phyloP scores from a whole-genome alignment of 2,113 vertebrate species.

The Neodontobutis hainanensis region DNA sequence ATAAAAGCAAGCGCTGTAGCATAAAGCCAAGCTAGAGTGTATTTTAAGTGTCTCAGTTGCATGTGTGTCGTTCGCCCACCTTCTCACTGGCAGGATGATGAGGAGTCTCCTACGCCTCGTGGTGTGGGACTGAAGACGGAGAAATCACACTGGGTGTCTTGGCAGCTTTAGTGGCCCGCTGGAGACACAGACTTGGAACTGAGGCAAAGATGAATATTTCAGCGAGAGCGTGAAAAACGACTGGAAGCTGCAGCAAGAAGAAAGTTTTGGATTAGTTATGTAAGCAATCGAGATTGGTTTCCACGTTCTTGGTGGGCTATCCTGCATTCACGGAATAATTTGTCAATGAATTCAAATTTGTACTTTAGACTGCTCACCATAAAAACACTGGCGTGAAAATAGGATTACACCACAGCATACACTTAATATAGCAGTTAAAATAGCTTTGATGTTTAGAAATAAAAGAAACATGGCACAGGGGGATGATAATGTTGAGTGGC shows the following conservation, averaged over 20 bases:
- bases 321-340: constrained; percentile 38
- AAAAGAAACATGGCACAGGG: no score
- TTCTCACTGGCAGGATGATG: constrained; percentile 57
- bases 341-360: constrained; percentile 24
- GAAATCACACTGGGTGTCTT: constrained; percentile 58
- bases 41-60: constrained; percentile 36
- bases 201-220: constrained; percentile 48
- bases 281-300: constrained; percentile 55
- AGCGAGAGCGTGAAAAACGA: constrained; percentile 33
- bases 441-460: no score
- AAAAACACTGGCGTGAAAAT: constrained; percentile 2
- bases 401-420: not conserved
- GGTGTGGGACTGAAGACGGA: constrained; percentile 55
- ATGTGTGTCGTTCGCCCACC: constrained; percentile 65
- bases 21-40: constrained; percentile 24
- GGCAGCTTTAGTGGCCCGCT: constrained; percentile 50
- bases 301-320: constrained; percentile 34
- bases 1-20: constrained; percentile 36
- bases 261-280: constrained; percentile 61
- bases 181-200: constrained; percentile 51
- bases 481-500: no score
- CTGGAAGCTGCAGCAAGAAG: constrained; percentile 11
- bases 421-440: no score
- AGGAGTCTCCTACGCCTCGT: constrained; percentile 59
- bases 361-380: not conserved